phyloP scores from a whole-genome alignment of 2,797 vertebrate genomes.

The Pseudotriccus pelzelni region DNA sequence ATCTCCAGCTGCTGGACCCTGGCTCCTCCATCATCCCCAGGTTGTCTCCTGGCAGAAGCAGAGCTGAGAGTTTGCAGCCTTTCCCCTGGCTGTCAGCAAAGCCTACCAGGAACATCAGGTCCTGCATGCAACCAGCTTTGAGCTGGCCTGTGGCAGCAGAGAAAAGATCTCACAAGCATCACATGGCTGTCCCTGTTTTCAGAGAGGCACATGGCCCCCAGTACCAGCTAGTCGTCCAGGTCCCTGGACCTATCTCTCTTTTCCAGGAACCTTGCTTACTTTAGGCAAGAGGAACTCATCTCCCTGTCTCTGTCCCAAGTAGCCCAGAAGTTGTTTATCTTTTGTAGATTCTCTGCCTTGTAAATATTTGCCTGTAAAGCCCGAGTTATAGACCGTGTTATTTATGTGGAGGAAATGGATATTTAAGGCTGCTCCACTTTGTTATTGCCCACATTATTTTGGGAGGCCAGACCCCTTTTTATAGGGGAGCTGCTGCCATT shows the following conservation, averaged over 20 bases:
- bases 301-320: not conserved
- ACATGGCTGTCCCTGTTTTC: not conserved
- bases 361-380: conserved; percentile 35
- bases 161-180: not conserved
- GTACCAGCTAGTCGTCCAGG: not conserved
- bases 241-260: not conserved
- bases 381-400: not conserved
- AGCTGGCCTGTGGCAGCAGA: not conserved
- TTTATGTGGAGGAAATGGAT: not conserved
- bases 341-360: not conserved
- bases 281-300: not conserved
- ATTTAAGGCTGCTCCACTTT: not conserved
- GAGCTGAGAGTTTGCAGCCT: not conserved
- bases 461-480: not conserved
- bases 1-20: not conserved
- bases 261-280: not conserved
- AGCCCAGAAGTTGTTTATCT: not conserved
- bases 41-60: not conserved
- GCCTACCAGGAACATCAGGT: not conserved
- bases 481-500: not conserved
- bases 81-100: not conserved
- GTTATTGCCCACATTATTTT: not conserved
- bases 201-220: rapidly evolving
- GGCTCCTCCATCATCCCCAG: not conserved
- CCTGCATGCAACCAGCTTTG: not conserved